Evolutionary conservation across 1,140 invertebrate genomes (phyloP), one percentile per base, ranked within the genome.

Genomic region (Pissodes strobi): DNA sequence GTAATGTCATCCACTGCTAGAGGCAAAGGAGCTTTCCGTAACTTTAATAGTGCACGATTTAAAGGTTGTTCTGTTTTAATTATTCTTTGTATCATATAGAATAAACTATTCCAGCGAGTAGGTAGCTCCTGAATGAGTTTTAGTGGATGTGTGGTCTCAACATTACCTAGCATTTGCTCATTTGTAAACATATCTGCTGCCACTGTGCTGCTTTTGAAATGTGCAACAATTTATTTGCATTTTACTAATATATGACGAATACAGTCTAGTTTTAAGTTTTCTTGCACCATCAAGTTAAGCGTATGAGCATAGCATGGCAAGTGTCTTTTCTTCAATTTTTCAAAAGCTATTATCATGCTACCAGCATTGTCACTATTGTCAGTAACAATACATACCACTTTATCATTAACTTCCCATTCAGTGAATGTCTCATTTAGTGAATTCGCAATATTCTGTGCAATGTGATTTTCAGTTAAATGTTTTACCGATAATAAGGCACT

Each of bases 341-440:
- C 22, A 23, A 38, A 58, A n/a, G 41, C 1, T 23, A 22, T 58
- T 30, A 27, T 38, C 46, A 60, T 60, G 22, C 51, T 34, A 19
- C 17, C n/a, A 15, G 21, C 18, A n/a, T n/a, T n/a, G n/a, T n/a
- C n/a, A n/a, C n/a, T n/a, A 49, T 60, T 60, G 30, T 60, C 58
- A 34, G 58, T 25, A 38, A 60, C 58, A 9, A 60, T 51, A 13
- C 25, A 46, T 23, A 13, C 6, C 13, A 58, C 18, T 30, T 58
- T 58, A 18, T 25, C 10, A 52, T 13, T 2, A 15, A 52, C 30
- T n/a, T 34, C 22, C 25, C 27, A 52, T 18, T 52, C 27, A n/a
- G 5, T 18, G 10, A 27, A 52, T 27, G 30, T 52, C 3, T 19
- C 53, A 4, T 22, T 56, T 56, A 56, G 18, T n/a, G 17, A 13